Conservation (phyloP, 2,113 vertebrate genomes). For the Himantopus leucocephalus region DNA sequence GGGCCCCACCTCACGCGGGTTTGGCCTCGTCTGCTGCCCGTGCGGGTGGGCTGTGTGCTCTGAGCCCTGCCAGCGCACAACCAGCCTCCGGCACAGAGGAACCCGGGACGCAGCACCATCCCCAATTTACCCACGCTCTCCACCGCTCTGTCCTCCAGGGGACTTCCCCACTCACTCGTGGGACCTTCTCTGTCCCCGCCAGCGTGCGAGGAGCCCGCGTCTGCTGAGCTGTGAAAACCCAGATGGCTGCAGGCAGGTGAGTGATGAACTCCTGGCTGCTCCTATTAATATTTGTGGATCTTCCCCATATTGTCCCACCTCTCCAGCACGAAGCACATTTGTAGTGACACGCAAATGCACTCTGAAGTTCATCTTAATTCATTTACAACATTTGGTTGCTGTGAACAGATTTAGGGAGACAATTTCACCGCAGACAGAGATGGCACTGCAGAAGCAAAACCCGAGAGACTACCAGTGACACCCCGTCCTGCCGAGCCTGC, state of each 20-base stretch:
- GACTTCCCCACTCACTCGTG: neutral
- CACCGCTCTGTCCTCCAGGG: neutral
- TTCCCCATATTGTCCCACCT: neutral
- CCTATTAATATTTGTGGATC: constrained; percentile 3
- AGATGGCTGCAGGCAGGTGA: constrained; percentile 55
- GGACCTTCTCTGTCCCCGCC: neutral
- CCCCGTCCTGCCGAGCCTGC: neutral
- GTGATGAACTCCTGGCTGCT: constrained; percentile 28
- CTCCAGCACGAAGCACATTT: neutral
- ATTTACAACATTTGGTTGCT: neutral
- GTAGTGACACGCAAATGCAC: neutral
- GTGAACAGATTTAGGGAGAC: neutral
- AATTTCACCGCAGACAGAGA: neutral
- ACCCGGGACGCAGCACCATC: too few relatives aligned
- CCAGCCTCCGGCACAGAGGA: neutral
- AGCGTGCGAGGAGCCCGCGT: neutral
- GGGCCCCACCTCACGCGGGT: neutral
- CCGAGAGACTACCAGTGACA: neutral
- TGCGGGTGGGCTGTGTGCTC: neutral
- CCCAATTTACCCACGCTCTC: neutral
- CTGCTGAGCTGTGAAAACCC: constrained; percentile 40
- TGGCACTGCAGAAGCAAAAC: neutral
- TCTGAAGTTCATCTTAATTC: neutral
- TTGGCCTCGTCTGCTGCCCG: neutral
- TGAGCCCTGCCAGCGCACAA: neutral